These are phyloP conservation scores for Cisticola juncidis DNA, from an alignment of 2,113 vertebrate species.

Conservation along the genomic window DNA sequence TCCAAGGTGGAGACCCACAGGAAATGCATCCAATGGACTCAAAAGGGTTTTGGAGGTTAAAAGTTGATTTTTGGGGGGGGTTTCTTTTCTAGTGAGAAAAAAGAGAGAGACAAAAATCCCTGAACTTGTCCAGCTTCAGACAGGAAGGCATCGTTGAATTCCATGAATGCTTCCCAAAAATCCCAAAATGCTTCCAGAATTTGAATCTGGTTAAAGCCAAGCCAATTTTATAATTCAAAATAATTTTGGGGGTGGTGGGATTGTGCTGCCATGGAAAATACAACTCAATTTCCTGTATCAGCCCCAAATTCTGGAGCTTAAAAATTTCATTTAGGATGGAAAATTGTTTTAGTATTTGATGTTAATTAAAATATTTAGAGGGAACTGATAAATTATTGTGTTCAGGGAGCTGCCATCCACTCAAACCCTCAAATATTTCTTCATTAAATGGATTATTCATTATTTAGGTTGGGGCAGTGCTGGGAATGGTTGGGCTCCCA, in stretches of 20 bases:
- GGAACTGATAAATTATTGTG: background rate
- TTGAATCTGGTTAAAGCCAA: background rate
- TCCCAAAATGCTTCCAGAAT: background rate
- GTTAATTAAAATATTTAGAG: background rate
- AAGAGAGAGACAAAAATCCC: background rate
- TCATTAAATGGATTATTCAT: background rate
- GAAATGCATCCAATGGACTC: background rate
- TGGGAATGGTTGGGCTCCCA: background rate
- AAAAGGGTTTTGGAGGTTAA: background rate
- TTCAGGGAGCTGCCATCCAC: background rate
- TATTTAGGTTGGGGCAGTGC: accelerated
- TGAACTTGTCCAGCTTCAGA: background rate
- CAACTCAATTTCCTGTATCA: accelerated
- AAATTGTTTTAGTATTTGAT: background rate
- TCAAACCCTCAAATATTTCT: background rate
- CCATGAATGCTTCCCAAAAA: background rate
- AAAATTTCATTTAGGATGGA: background rate
- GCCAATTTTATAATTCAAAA: background rate
- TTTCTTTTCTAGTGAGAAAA: background rate
- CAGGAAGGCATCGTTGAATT: background rate
- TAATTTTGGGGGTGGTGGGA: background rate
- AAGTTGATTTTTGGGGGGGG: background rate
- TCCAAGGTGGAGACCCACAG: background rate
- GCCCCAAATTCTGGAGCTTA: too few relatives aligned
- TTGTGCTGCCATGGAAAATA: background rate